Base-by-base conservation (phyloP, 2,888 invertebrate genomes). In the Cephus sareptanus region DNA sequence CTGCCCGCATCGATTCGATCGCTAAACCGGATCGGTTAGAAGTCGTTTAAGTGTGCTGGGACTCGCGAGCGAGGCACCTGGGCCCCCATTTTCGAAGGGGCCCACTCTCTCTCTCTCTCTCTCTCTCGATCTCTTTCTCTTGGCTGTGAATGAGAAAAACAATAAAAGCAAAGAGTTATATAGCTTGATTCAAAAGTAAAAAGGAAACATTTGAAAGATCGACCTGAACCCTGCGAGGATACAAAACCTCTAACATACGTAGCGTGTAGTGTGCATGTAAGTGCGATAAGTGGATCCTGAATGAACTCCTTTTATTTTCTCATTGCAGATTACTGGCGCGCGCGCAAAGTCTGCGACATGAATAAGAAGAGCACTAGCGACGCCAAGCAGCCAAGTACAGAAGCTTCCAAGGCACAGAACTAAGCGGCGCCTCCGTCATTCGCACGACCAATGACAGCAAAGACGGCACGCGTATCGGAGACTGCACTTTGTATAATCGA, bases 261-360 rank as follows among this genome's bases (percentile, higher is more conserved):
- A 23, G 23, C 4, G 9, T 56, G 56, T 56, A 56, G 56, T 56
- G 56, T 23, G 56, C 56, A 56, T 23, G 9, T 56, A 56, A 23
- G 56, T 9, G 23, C 56, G 0, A 23, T 23, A 56, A 56, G 23
- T 56, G 56, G 23, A 56, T 56, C 56, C 56, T 56, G 56, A 56
- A 56, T 56, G 56, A 56, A 56, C 23, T 56, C 56, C 80, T 31
- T 69, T 75, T 76, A 78, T 80, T 77, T 74, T 84, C 79, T 87
- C 87, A 68, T 79, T 79, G 15, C 90, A 91, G 91, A 91, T 83
- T 91, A 86, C 77, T 90, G 91, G 91, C 86, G 89, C 79, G 84
- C 89, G 73, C 86, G 90, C 70, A 91, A 90, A 78, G 78, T 81
- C n/a, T 83, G 86, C 80, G 91, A 91, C 30, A 79, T 81, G 34